Percentiles rank a stretch among this genome's conserved stretches.
Evolutionary conservation across 1,140 invertebrate genomes (phyloP).

Genomic region (Neuroterus valhalla): DNA sequence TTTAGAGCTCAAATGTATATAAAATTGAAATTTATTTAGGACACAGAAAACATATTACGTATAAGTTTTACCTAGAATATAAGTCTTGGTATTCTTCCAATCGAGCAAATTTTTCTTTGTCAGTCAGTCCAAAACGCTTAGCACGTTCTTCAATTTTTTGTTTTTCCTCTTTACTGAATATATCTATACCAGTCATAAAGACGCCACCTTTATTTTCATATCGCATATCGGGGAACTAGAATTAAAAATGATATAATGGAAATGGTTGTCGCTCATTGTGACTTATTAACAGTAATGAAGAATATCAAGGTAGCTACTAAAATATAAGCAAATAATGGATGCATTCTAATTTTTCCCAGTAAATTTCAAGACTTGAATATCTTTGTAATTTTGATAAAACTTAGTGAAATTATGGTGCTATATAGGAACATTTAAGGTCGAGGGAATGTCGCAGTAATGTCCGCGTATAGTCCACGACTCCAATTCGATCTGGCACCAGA

Average conservation of each 20-base stretch:
- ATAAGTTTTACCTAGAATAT: conserved; percentile 74
- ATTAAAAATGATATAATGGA: background rate
- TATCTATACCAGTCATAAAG: conserved; percentile 77
- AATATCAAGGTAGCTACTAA: no score
- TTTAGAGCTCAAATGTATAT: conserved; percentile 23
- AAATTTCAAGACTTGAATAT: no score
- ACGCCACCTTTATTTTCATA: conserved; percentile 73
- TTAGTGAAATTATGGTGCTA: no score
- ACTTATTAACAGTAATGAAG: no score
- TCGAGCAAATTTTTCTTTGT: conserved; percentile 74
- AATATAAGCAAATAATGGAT: no score
- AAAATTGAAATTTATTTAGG: conserved; percentile 31
- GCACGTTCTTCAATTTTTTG: conserved; percentile 81
- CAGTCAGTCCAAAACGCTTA: conserved; percentile 80
- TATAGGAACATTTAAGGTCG: no score
- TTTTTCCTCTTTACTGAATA: conserved; percentile 79
- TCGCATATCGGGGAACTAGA: conserved; percentile 44
- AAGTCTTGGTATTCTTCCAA: conserved; percentile 79
- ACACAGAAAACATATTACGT: conserved; percentile 13
- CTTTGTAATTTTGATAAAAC: no score
- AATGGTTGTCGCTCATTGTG: no score
- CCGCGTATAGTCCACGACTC: no score
- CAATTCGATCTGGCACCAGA: no score
- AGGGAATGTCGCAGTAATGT: no score
- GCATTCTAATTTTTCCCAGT: no score